These are phyloP conservation scores for Patella ulyssiponensis DNA, from an alignment of 2,888 invertebrate genomes.

Conservation along the genomic window DNA sequence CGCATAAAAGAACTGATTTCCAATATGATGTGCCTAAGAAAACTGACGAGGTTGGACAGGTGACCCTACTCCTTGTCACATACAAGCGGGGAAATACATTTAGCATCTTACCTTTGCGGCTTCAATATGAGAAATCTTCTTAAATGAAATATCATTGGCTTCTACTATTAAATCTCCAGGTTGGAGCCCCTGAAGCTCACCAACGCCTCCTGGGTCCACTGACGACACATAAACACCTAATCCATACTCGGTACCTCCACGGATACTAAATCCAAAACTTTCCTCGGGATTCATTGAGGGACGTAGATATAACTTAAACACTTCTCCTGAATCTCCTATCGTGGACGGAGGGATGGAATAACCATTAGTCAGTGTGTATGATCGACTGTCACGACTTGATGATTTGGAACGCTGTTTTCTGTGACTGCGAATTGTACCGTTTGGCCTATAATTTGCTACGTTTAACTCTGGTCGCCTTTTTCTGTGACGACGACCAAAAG, in stretches of 20 bases:
- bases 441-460: neutral
- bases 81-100: too few relatives aligned
- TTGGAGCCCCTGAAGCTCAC: constrained; percentile 84
- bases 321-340: constrained; percentile 20
- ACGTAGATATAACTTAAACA: constrained; percentile 33
- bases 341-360: constrained; percentile 28
- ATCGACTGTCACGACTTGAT: neutral
- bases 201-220: constrained; percentile 93
- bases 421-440: constrained; percentile 7
- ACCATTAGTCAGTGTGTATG: constrained; percentile 9
- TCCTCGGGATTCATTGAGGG: constrained; percentile 36
- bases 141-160: constrained; percentile 91
- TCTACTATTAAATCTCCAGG: constrained; percentile 92
- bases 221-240: constrained; percentile 96
- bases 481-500: constrained; percentile 19
- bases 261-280: constrained; percentile 92
- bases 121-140: constrained; percentile 62
- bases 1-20: too few relatives aligned
- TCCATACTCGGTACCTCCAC: constrained; percentile 94
- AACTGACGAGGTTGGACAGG: too few relatives aligned
- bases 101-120: constrained; percentile 59
- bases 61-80: too few relatives aligned
- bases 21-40: too few relatives aligned
- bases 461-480: constrained; percentile 5
- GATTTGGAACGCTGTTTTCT: constrained; percentile 10